Evolutionary conservation across 2,888 invertebrate genomes (phyloP), one percentile per base, ranked within the genome.

Genomic region (Nephrotoma flavescens): DNA sequence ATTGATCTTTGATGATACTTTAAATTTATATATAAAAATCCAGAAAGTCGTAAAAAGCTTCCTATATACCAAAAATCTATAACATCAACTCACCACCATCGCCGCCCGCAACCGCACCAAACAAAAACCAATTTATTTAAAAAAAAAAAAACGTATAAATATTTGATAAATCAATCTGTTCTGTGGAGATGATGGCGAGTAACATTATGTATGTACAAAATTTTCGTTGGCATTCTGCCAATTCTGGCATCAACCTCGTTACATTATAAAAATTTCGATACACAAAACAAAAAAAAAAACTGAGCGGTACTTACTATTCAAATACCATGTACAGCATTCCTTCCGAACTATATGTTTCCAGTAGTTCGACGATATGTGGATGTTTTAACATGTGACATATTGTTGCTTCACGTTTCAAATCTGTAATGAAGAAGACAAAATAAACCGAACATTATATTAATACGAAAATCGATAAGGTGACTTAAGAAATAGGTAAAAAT

Each of bases 251-350:
- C 31, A 31, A 31, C 31, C 31, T 31, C 31, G 31, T 31, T 31
- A 31, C 31, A 31, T 31, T 31, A 2, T 31, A 31, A 19, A 19
- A 19, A 31, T 31, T 31, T 31, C 31, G 31, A 31, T 31, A 31
- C 31, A 31, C 31, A 31, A 31, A 31, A 31, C 31, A 31, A 31
- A 31, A 31, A 31, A 31, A 31, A 31, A 31, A 31, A 3, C 31
- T 11, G 31, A n/a, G 31, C 11, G 31, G 11, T 91, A 96, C 98
- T 97, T 94, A 99, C 98, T 97, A 98, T 94, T 99, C 99, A 92
- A 99, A 99, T 88, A 99, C 98, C 99, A 99, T 99, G 92, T 99
- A 99, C 41, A 99, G 94, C 97, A 98, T 98, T 89, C 98, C 98
- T 92, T 99, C 99, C 5, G 98, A 98, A 91, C 98, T 98, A 94